These are phyloP conservation scores for Phyllostomus discolor DNA, from an alignment of 2,113 vertebrate genomes.

Conservation along the genomic window DNA sequence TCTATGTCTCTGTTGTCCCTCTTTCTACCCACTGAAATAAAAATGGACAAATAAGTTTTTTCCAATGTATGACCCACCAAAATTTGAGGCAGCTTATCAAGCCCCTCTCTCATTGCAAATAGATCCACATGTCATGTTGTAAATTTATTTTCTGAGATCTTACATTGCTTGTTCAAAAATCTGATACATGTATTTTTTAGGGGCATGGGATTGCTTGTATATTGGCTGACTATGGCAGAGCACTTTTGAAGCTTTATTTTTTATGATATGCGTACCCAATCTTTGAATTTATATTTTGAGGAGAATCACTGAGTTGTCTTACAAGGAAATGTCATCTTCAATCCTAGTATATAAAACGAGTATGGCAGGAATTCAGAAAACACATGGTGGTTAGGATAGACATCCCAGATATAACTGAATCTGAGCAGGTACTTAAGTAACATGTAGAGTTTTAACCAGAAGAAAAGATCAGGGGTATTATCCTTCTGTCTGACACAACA, in stretches of 20 bases:
- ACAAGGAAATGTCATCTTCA: background rate
- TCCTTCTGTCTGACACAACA: background rate
- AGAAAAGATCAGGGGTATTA: background rate
- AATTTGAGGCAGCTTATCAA: background rate
- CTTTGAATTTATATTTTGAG: slow-evolving; percentile 7
- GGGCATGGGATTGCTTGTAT: background rate
- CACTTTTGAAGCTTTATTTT: background rate
- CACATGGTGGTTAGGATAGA: background rate
- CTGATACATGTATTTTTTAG: background rate
- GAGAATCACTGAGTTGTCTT: background rate
- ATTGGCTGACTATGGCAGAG: background rate
- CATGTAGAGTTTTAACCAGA: background rate
- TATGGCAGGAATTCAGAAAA: background rate
- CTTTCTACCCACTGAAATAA: background rate
- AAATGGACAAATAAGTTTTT: background rate
- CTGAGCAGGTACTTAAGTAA: background rate
- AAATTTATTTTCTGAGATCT: background rate
- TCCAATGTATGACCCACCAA: background rate
- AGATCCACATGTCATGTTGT: background rate
- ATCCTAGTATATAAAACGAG: background rate
- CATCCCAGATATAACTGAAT: background rate
- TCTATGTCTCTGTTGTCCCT: background rate
- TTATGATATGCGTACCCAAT: background rate
- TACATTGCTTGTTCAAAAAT: background rate
- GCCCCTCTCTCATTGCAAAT: background rate